Evolutionary conservation across 2,113 vertebrate species (phyloP).

Genomic region (Oplegnathus fasciatus): DNA sequence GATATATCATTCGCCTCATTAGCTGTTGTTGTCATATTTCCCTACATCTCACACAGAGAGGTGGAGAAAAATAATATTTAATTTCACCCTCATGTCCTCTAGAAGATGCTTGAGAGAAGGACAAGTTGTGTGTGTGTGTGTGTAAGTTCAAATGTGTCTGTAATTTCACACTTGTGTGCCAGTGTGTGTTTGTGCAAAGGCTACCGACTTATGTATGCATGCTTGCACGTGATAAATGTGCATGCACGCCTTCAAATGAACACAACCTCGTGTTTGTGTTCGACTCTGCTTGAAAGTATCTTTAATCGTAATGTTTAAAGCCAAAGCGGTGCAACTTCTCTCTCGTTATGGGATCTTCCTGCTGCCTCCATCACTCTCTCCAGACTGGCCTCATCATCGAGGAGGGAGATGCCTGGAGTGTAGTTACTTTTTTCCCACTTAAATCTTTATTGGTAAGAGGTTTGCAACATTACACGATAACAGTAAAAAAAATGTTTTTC

Average conservation of each 20-base stretch:
- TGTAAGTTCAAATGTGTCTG: constrained; percentile 1
- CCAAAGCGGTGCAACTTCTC: not conserved
- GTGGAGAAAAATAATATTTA: constrained; percentile 32
- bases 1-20: constrained; percentile 56
- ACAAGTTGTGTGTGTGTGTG: not conserved
- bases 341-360: constrained; percentile 36
- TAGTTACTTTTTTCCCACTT: not conserved
- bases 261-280: constrained; percentile 4
- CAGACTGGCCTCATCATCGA: not conserved
- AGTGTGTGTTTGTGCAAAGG: not conserved
- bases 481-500: not conserved
- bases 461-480: not conserved
- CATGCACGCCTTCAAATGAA: not conserved
- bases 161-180: not conserved
- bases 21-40: constrained; percentile 57
- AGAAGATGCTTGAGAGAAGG: not conserved
- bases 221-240: constrained; percentile 2
- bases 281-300: constrained; percentile 11
- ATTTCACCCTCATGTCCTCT: constrained; percentile 38
- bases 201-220: not conserved
- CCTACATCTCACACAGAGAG: constrained; percentile 34
- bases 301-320: constrained; percentile 45
- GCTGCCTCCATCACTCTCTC: constrained; percentile 24
- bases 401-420: not conserved
- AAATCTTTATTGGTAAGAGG: not conserved